Evolutionary conservation across 2,888 invertebrate genomes (phyloP).

Genomic region (Ypsolopha sequella): DNA sequence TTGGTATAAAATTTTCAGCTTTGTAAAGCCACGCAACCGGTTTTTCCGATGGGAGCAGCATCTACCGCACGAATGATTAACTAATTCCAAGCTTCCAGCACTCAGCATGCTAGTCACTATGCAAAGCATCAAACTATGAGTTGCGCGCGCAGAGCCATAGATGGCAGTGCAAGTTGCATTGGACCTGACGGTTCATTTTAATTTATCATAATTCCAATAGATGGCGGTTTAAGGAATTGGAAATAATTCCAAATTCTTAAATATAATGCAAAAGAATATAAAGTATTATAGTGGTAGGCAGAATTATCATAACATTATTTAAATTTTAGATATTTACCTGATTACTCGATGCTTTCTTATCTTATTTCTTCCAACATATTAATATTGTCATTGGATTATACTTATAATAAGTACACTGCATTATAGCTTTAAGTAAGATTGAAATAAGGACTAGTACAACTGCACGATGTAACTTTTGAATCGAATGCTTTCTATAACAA

Average conservation of each 20-base stretch:
- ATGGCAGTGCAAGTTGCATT: conserved; percentile 36
- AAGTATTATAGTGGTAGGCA: too few relatives aligned
- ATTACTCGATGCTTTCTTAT: too few relatives aligned
- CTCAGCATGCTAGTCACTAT: neutral
- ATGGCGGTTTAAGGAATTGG: conserved; percentile 26
- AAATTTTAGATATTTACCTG: too few relatives aligned
- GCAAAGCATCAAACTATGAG: neutral
- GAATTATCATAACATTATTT: too few relatives aligned
- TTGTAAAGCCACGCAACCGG: neutral
- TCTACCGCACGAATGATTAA: conserved; percentile 21
- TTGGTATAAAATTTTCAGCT: too few relatives aligned
- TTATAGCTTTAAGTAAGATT: too few relatives aligned
- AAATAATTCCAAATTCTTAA: too few relatives aligned
- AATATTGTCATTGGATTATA: too few relatives aligned
- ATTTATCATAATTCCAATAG: conserved; percentile 31
- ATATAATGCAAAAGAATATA: too few relatives aligned
- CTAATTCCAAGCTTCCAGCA: conserved; percentile 11
- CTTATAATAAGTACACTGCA: too few relatives aligned
- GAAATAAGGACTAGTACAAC: too few relatives aligned
- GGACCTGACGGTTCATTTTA: conserved; percentile 17
- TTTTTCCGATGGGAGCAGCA: conserved; percentile 18
- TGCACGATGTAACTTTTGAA: conserved; percentile 9
- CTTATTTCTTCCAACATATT: too few relatives aligned
- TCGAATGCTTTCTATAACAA: neutral
- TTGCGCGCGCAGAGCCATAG: conserved; percentile 43